Evolutionary conservation across 2,113 vertebrate species (phyloP).

Genomic region (Dolichotis patagonum): DNA sequence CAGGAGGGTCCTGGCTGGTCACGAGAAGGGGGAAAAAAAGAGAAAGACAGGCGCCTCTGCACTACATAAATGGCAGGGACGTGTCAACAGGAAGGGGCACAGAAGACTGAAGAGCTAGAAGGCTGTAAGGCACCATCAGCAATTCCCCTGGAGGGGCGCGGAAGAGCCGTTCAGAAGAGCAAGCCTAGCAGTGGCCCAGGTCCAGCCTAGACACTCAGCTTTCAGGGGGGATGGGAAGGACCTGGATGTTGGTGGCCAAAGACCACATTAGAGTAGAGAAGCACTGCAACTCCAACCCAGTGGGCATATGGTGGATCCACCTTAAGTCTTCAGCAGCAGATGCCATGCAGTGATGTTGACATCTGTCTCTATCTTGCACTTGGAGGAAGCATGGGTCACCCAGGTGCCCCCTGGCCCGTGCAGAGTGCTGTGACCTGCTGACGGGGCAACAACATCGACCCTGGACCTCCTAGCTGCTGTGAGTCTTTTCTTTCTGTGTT

Average conservation of each 20-base stretch:
- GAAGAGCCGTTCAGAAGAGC: neutral
- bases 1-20: neutral
- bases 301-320: neutral
- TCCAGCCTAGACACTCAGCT: neutral
- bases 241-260: neutral
- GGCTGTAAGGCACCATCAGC: neutral
- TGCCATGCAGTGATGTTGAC: no score
- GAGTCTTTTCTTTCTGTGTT: no score
- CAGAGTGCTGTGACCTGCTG: no score
- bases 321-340: neutral
- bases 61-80: neutral
- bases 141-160: neutral
- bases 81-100: neutral
- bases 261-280: neutral
- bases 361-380: neutral
- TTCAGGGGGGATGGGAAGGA: neutral
- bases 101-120: neutral
- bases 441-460: rapidly evolving
- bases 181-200: neutral
- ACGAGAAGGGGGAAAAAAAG: neutral
- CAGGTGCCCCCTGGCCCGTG: neutral
- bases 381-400: neutral
- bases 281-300: neutral
- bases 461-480: neutral
- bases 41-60: neutral